Evolutionary conservation across 2,888 invertebrate genomes (phyloP).

Genomic region (Spilosoma lubricipeda): DNA sequence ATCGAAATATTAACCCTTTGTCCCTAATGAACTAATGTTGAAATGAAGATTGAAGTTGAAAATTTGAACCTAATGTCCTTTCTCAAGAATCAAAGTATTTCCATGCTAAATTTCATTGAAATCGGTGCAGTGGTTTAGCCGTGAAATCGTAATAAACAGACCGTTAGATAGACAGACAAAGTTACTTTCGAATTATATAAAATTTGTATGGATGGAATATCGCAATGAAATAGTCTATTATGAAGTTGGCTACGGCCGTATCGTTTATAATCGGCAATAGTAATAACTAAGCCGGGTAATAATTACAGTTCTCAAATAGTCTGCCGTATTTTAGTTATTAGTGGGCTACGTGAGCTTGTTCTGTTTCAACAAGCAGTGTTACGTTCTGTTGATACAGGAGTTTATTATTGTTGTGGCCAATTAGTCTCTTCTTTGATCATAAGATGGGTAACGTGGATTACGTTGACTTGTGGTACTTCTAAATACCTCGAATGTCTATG

Average conservation of each 20-base stretch:
- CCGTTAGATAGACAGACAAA: no score
- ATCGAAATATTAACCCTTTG: no score
- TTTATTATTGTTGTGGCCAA: neutral
- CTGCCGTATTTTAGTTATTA: neutral
- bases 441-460: neutral
- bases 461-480: neutral
- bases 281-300: neutral
- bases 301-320: slow-evolving; percentile 5
- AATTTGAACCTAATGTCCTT: no score
- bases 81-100: no score
- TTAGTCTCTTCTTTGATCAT: neutral
- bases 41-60: no score
- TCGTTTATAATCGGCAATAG: neutral
- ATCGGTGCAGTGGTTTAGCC: no score
- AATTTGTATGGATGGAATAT: no score
- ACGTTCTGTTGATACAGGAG: neutral
- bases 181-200: no score
- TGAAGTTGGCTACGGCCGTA: neutral
- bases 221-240: neutral
- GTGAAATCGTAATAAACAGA: no score
- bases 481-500: neutral
- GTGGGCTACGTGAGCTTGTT: neutral
- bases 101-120: no score
- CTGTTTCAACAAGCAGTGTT: neutral
- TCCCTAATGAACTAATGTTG: no score